These are phyloP conservation scores for Mus pahari DNA, from an alignment of 2,113 vertebrate species.

Conservation along the genomic window DNA sequence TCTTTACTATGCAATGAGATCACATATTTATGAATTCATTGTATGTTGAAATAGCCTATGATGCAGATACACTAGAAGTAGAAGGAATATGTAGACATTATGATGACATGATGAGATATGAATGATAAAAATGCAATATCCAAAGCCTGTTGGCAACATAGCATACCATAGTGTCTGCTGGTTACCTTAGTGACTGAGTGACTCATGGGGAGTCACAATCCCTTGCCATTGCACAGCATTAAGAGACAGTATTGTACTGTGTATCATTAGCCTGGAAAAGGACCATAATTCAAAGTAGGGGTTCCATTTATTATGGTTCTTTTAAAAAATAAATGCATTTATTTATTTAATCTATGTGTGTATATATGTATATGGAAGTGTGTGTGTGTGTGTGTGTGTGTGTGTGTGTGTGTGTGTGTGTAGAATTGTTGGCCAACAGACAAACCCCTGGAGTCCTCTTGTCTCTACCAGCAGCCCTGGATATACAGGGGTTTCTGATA, in stretches of 20 bases:
- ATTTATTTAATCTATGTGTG: not conserved
- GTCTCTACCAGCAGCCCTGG: not conserved
- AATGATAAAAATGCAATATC: not conserved
- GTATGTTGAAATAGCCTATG: not conserved
- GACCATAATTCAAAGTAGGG: not conserved
- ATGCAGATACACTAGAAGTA: not conserved
- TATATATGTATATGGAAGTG: not conserved
- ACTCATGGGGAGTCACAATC: not conserved
- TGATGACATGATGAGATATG: not conserved
- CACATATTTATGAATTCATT: not conserved
- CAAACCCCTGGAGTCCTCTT: not conserved
- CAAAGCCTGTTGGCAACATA: not conserved
- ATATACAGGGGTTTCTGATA: not conserved
- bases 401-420: not conserved
- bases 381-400: not conserved
- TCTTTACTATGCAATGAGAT: not conserved
- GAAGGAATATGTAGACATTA: not conserved
- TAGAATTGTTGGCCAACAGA: not conserved
- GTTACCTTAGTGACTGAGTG: not conserved
- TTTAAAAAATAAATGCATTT: not conserved
- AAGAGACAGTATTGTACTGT: not conserved
- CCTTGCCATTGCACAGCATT: not conserved
- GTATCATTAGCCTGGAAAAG: not conserved
- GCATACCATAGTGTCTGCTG: not conserved
- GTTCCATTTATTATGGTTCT: not conserved